Evolutionary conservation across 2,888 invertebrate species (phyloP).

Genomic region (Onthophagus sagittarius): DNA sequence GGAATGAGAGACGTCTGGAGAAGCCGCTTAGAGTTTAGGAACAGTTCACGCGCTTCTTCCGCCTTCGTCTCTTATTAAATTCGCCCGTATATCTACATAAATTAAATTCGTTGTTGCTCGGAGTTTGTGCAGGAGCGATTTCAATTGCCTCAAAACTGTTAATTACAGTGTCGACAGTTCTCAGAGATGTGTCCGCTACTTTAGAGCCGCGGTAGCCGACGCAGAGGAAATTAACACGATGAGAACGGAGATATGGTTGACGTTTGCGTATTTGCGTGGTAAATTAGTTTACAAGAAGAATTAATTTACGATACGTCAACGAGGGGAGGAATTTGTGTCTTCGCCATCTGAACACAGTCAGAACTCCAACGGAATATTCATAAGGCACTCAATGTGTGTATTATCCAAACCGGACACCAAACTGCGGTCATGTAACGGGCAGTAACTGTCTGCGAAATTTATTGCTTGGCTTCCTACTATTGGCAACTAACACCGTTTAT

Average conservation of each 20-base stretch:
- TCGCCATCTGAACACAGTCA: not conserved
- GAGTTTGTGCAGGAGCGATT: not conserved
- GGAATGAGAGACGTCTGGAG: not conserved
- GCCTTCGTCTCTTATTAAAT: conserved; percentile 28
- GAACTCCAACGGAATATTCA: not conserved
- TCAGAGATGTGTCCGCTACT: not conserved
- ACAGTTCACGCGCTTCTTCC: conserved; percentile 4
- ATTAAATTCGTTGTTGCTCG: conserved; percentile 27
- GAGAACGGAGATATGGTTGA: not conserved
- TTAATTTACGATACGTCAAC: not conserved
- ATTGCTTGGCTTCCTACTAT: not conserved
- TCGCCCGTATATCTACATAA: conserved; percentile 26
- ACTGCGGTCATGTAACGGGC: conserved; percentile 5
- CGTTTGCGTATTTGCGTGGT: not conserved
- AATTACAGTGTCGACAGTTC: conserved; percentile 4
- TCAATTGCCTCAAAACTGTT: conserved; percentile 6
- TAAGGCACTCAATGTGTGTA: not conserved
- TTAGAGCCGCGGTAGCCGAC: not conserved
- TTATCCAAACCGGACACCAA: not conserved
- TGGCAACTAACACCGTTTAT: conserved; percentile 5
- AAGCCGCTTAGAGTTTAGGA: conserved; percentile 16
- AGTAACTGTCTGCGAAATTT: conserved; percentile 8
- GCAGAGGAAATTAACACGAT: not conserved
- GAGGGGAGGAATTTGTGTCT: not conserved
- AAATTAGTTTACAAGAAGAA: not conserved